Conservation (phyloP, 2,888 invertebrate species). For the Drosophila macrospina region DNA sequence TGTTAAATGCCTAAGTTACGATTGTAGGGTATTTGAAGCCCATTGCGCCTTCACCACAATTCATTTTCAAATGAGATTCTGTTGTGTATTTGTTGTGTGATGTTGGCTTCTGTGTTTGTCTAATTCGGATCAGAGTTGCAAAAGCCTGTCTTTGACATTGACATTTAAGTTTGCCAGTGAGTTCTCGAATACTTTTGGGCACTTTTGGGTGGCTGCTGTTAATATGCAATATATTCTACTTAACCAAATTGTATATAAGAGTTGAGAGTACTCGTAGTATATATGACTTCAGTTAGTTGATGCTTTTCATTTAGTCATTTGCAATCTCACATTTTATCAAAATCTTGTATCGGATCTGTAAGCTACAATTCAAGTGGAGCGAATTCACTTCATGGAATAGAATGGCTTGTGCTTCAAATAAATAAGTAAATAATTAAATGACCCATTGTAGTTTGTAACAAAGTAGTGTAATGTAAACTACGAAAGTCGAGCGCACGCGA, state of each 20-base stretch:
- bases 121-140: conserved; percentile 27
- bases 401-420: no score
- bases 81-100: conserved; percentile 2
- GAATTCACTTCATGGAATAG: no score
- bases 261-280: background rate
- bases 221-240: background rate
- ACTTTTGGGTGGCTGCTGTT: conserved; percentile 1
- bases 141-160: conserved; percentile 47
- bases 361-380: no score
- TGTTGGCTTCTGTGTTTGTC: conserved; percentile 24
- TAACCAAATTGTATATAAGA: conserved; percentile 2
- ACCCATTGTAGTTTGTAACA: no score
- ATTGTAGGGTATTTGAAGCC: no score
- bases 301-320: background rate
- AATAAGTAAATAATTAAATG: no score
- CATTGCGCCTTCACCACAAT: no score
- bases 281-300: background rate
- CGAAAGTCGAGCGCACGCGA: no score
- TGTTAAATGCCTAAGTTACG: no score
- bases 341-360: no score
- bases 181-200: conserved; percentile 27
- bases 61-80: background rate
- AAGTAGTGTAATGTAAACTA: no score
- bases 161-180: conserved; percentile 45
- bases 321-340: background rate